Conservation (phyloP, 1,140 invertebrate genomes). For the Zaprionus lachaisei region DNA sequence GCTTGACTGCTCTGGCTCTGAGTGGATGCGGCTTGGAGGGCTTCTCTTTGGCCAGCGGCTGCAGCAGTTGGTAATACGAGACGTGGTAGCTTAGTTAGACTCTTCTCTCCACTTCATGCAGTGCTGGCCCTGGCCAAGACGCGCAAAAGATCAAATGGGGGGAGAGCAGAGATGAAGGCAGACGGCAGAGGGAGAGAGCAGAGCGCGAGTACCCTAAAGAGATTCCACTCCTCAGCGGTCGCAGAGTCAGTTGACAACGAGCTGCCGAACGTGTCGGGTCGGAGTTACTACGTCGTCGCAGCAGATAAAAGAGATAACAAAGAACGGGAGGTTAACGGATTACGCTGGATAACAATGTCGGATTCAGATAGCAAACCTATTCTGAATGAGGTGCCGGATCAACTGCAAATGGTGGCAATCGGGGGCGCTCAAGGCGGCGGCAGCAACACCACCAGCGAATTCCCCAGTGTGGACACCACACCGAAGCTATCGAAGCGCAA, state of each 20-base stretch:
- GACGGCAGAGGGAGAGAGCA: not conserved
- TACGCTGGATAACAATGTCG: constrained; percentile 48
- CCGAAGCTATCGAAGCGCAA: constrained; percentile 73
- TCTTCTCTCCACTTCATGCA: constrained; percentile 19
- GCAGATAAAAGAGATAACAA: not conserved
- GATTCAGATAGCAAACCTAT: constrained; percentile 54
- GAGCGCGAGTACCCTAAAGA: constrained; percentile 52
- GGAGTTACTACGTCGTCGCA: constrained; percentile 35
- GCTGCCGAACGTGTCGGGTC: constrained; percentile 53
- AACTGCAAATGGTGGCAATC: constrained; percentile 54
- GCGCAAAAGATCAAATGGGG: constrained; percentile 52
- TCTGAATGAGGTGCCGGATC: constrained; percentile 51
- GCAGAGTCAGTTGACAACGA: constrained; percentile 52
- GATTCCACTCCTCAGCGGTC: constrained; percentile 2
- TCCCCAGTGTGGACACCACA: constrained; percentile 62
- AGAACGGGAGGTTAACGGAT: constrained; percentile 4
- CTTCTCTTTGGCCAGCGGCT: constrained; percentile 28
- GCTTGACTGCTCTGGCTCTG: constrained; percentile 27
- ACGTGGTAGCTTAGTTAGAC: constrained; percentile 48
- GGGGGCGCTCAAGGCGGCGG: constrained; percentile 9
- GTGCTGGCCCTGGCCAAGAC: constrained; percentile 21
- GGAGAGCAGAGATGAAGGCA: not conserved
- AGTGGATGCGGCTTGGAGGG: constrained; percentile 42
- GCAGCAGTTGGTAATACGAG: constrained; percentile 58
- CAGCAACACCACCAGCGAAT: constrained; percentile 37